Conservation (phyloP, 2,888 invertebrate genomes). For the Melinaea marsaeus region DNA sequence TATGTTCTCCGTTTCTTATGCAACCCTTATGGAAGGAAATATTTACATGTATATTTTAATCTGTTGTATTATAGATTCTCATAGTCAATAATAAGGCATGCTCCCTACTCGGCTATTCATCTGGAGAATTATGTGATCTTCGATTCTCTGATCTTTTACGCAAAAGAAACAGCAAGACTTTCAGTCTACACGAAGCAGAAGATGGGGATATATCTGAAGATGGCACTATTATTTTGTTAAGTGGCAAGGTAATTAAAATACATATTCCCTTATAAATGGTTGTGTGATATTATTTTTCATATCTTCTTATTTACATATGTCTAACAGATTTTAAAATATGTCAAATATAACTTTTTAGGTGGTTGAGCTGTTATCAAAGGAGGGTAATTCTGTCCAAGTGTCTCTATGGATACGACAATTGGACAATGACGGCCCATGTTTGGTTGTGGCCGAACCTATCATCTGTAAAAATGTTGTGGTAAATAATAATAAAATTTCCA, state of each 20-base stretch:
- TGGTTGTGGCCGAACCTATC: slow-evolving; percentile 82
- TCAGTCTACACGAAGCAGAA: slow-evolving; percentile 68
- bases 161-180: slow-evolving; percentile 69
- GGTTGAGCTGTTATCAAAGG: slow-evolving; percentile 79
- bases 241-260: slow-evolving; percentile 75
- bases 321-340: no score
- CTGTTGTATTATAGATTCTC: slow-evolving; percentile 70
- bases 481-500: slow-evolving; percentile 24
- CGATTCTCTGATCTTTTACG: slow-evolving; percentile 73
- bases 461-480: slow-evolving; percentile 79
- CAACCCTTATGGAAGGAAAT: not conserved
- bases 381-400: slow-evolving; percentile 77
- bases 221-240: slow-evolving; percentile 79
- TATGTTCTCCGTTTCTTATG: not conserved
- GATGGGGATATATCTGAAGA: slow-evolving; percentile 74
- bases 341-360: slow-evolving; percentile 50
- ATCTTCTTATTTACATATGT: not conserved
- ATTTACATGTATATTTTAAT: not conserved
- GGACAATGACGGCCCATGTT: slow-evolving; percentile 77
- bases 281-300: not conserved
- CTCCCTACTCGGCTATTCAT: slow-evolving; percentile 77
- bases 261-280: not conserved
- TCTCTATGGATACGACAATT: slow-evolving; percentile 81
- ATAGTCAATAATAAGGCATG: slow-evolving; percentile 83
- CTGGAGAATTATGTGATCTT: slow-evolving; percentile 73